Evolutionary conservation across 2,113 vertebrate species (phyloP).

Genomic region (Odobenus rosmarus): DNA sequence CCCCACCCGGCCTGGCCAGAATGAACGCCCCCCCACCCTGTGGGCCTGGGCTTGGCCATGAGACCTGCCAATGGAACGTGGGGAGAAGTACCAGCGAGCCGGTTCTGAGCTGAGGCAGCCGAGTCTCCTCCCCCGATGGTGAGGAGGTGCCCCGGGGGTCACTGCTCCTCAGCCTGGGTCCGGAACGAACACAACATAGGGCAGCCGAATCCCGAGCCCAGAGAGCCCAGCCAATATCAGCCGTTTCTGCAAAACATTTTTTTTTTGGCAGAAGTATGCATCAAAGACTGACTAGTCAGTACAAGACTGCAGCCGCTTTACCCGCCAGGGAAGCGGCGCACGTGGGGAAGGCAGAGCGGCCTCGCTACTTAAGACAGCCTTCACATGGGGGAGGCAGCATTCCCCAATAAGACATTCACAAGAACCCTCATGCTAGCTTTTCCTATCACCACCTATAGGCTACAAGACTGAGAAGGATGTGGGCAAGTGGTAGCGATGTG

Average conservation of each 20-base stretch:
- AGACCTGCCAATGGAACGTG: not conserved
- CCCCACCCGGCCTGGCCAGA: not conserved
- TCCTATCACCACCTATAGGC: not conserved
- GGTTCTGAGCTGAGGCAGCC: not conserved
- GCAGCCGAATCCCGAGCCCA: not conserved
- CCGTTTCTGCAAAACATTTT: not conserved
- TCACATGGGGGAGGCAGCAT: accelerated
- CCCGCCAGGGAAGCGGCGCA: accelerated
- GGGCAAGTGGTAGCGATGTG: not conserved
- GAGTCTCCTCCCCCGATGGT: not conserved
- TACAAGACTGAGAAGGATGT: too few species aligned
- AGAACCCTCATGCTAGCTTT: not conserved
- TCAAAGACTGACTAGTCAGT: not conserved
- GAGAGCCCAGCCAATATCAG: not conserved
- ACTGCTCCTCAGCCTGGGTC: not conserved
- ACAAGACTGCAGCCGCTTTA: accelerated
- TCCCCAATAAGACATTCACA: accelerated
- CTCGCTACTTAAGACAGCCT: too few species aligned
- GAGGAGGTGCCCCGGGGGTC: too few species aligned
- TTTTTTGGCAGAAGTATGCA: not conserved
- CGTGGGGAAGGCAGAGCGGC: not conserved
- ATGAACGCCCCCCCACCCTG: not conserved
- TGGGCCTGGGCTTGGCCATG: not conserved
- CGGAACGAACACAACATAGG: not conserved
- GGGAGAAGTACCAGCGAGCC: not conserved